Evolutionary conservation across 2,888 invertebrate genomes (phyloP), one percentile per base, ranked within the genome.

Genomic region (Embidobia sp.): DNA sequence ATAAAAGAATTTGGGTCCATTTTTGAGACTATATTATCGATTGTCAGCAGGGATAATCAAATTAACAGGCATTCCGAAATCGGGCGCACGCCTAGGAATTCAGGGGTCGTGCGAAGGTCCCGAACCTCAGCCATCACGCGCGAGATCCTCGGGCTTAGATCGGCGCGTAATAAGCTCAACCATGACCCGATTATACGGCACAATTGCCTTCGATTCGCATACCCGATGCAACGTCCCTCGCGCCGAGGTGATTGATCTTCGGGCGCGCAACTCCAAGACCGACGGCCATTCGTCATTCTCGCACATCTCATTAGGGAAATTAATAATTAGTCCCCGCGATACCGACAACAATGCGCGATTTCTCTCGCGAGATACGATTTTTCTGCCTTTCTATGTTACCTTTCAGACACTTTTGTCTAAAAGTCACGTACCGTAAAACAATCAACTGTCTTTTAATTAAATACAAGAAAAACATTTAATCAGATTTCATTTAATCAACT

Each of bases 251-350:
- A 78, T 78, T 75, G 75, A 78, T 78, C 72, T 63, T 67, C 72
- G 46, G 46, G 19, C 53, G 40, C 49, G 53, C 16, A 53, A 75
- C 78, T 67, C 51, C 57, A 6, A 26, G 26, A 57, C 67, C 51
- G 46, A 27, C 49, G 66, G 35, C 51, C 75, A 75, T 78, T 57
- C 66, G 63, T 78, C 75, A 76, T 78, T 73, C 76, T 67, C 57
- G 67, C 67, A 64, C 63, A 76, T 78, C 78, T 78, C 76, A 72
- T 78, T 72, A 57, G 67, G 57, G 57, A 64, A 69, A 76, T 69
- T 73, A 64, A 59, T 75, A 75, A 75, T 75, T 75, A 69, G 61
- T 49, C 61, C 11, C 26, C 10, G 15, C 15, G 55, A 53, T 66
- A 73, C 42, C 29, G 16, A 22, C 22, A 22, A 33, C 49, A n/a